A percentile compares a stretch with the other conserved stretches of the same genome.
These are phyloP conservation scores for Porphyrio hochstetteri DNA, from an alignment of 2,113 vertebrate genomes.

Conservation along the genomic window DNA sequence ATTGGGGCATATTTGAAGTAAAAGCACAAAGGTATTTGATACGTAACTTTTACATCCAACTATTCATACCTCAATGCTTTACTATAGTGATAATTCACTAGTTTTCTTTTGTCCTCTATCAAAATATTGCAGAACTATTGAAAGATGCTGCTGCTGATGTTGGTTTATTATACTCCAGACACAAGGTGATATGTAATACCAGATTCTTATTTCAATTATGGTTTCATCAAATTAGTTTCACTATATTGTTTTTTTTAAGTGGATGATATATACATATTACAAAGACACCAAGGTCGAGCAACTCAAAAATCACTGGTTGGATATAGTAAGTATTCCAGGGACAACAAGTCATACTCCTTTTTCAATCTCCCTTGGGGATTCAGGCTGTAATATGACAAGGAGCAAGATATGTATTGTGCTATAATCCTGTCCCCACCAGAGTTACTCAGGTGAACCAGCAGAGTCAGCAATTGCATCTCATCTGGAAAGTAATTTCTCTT, in stretches of 20 bases:
- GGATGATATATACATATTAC: background rate
- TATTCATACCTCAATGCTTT: background rate
- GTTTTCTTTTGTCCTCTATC: background rate
- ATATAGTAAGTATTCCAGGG: background rate
- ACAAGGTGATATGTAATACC: background rate
- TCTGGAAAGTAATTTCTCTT: background rate
- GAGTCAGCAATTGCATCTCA: background rate
- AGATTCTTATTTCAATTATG: background rate
- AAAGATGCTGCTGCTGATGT: background rate
- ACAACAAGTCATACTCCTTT: background rate
- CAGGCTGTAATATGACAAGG: background rate
- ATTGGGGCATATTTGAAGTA: background rate
- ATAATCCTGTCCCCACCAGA: background rate
- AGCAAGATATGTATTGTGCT: background rate
- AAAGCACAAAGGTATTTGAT: background rate
- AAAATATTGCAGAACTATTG: background rate
- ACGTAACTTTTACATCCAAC: background rate
- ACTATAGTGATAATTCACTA: background rate
- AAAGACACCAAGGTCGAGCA: background rate
- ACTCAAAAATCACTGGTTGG: background rate
- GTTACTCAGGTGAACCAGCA: background rate
- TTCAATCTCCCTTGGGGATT: background rate
- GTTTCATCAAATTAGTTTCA: background rate
- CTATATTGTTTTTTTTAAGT: background rate
- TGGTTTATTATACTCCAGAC: background rate